A percentile compares a stretch with the other conserved stretches of the same genome.
phyloP scores from a whole-genome alignment of 2,113 vertebrate genomes.

The Empidonax traillii region DNA sequence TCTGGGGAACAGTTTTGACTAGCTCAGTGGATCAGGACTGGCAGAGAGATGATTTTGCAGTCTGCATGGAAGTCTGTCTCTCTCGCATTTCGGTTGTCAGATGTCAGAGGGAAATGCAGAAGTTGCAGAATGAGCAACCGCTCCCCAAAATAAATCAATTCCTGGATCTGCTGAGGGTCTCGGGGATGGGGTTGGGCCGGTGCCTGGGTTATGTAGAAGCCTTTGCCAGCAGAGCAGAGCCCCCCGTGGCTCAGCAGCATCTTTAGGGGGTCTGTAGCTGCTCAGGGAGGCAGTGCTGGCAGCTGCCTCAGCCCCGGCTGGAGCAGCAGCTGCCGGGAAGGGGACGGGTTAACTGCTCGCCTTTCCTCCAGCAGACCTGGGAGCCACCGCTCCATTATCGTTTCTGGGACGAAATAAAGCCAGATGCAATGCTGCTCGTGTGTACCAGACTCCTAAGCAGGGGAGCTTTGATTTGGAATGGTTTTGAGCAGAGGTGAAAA shows the following conservation, averaged over 20 bases:
- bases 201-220: background rate
- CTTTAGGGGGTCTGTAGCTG: background rate
- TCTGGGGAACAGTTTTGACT: background rate
- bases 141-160: slow-evolving; percentile 9
- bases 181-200: background rate
- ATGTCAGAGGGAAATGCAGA: background rate
- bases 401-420: background rate
- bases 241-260: background rate
- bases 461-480: background rate
- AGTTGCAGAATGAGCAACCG: slow-evolving; percentile 2
- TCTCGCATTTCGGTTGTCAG: background rate
- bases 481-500: background rate
- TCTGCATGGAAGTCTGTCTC: background rate
- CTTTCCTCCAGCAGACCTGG: background rate
- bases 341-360: background rate
- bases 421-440: background rate
- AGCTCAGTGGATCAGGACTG: background rate
- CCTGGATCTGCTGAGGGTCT: background rate
- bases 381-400: background rate
- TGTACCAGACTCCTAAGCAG: background rate
- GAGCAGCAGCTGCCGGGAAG: background rate
- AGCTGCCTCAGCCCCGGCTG: fast-evolving
- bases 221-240: background rate
- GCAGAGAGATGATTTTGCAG: background rate
- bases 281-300: fast-evolving